phyloP scores from a whole-genome alignment of 2,113 vertebrate genomes.

The Thamnophis sirtalis region DNA sequence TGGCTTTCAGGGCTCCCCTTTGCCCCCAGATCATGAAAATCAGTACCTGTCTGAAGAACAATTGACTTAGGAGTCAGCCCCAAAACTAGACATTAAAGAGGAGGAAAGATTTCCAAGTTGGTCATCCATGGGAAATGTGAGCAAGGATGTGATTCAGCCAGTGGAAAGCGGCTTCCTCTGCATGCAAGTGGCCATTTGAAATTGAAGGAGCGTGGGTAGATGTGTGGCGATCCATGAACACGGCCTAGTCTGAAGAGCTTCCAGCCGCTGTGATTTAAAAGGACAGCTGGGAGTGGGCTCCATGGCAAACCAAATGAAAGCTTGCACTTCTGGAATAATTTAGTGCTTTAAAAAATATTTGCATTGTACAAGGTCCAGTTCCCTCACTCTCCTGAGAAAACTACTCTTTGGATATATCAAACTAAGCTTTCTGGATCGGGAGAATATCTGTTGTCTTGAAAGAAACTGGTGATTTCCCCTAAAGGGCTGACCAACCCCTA shows the following conservation, averaged over 20 bases:
- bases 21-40: background rate
- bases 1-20: background rate
- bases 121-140: background rate
- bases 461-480: background rate
- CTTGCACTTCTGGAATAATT: background rate
- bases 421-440: rapidly evolving
- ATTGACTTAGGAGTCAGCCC: background rate
- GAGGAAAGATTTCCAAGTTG: background rate
- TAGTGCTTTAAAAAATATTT: background rate
- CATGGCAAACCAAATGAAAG: too few species aligned
- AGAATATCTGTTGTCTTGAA: background rate
- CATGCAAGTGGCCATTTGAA: background rate
- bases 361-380: background rate
- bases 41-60: too few species aligned
- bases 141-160: background rate
- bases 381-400: background rate
- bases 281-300: background rate
- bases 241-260: background rate
- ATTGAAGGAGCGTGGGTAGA: background rate
- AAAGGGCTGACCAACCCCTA: background rate
- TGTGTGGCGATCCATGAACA: background rate
- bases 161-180: background rate
- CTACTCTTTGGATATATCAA: background rate
- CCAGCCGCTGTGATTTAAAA: background rate
- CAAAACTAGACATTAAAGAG: background rate